Evolutionary conservation across 2,113 vertebrate species (phyloP).

Genomic region (Podilymbus podiceps): DNA sequence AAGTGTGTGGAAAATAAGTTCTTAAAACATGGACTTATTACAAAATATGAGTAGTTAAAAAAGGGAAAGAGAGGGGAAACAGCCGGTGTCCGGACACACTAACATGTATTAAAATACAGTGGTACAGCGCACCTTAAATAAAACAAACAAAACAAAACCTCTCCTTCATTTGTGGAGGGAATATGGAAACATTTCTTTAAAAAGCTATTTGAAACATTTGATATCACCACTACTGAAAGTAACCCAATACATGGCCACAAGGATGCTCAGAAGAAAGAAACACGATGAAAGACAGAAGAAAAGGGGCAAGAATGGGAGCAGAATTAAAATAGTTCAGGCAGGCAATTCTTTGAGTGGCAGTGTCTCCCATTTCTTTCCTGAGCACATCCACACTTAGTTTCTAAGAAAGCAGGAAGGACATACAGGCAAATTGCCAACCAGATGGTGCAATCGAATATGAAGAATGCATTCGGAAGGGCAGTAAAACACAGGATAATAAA

Average conservation of each 20-base stretch:
- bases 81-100: neutral
- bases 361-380: neutral
- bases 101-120: neutral
- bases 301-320: neutral
- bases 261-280: neutral
- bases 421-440: constrained; percentile 27
- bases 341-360: neutral
- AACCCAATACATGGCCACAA: neutral
- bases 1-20: neutral
- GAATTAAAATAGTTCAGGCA: neutral
- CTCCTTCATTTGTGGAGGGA: neutral
- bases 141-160: neutral
- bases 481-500: neutral
- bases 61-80: neutral
- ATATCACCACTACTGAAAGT: neutral
- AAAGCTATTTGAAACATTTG: neutral
- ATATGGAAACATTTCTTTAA: neutral
- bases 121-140: neutral
- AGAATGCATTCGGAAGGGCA: neutral
- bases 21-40: neutral
- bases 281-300: neutral
- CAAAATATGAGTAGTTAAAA: neutral
- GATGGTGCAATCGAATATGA: neutral
- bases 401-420: constrained; percentile 29
- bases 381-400: neutral